These are phyloP conservation scores for Carlito syrichta DNA, from an alignment of 2,113 vertebrate species.

Conservation along the genomic window DNA sequence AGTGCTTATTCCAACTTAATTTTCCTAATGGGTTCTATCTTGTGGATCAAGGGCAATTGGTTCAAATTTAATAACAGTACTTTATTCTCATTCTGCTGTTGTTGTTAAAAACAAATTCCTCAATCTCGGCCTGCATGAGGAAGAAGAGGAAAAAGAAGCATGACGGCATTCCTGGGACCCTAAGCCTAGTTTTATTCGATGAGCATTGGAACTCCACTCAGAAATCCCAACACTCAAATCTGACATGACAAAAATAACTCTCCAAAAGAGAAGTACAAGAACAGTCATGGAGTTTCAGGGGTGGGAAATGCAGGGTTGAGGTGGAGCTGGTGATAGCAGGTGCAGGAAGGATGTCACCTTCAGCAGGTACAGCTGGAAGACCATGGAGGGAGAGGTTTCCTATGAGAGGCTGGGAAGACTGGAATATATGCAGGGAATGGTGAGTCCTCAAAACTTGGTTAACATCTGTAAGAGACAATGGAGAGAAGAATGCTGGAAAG, in stretches of 20 bases:
- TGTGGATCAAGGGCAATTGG: neutral
- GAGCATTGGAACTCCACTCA: neutral
- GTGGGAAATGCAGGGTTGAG: neutral
- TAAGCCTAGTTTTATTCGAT: neutral
- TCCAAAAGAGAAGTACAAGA: neutral
- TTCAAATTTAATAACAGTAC: neutral
- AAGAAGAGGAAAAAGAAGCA: neutral
- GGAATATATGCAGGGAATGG: neutral
- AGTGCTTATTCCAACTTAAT: neutral
- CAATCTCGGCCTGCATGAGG: neutral
- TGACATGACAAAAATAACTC: neutral
- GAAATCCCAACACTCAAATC: neutral
- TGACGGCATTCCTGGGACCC: neutral
- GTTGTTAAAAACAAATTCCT: neutral
- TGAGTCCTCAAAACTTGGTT: neutral
- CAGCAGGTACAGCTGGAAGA: neutral
- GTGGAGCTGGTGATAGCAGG: neutral
- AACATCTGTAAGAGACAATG: neutral
- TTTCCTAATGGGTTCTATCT: neutral
- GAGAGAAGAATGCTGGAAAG: neutral
- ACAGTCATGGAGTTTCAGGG: neutral
- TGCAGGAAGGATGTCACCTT: neutral
- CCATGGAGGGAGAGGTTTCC: neutral
- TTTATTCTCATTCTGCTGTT: neutral
- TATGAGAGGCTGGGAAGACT: fast-evolving